These are phyloP conservation scores for Drosophila busckii DNA, from an alignment of 1,140 invertebrate species.

Conservation along the genomic window DNA sequence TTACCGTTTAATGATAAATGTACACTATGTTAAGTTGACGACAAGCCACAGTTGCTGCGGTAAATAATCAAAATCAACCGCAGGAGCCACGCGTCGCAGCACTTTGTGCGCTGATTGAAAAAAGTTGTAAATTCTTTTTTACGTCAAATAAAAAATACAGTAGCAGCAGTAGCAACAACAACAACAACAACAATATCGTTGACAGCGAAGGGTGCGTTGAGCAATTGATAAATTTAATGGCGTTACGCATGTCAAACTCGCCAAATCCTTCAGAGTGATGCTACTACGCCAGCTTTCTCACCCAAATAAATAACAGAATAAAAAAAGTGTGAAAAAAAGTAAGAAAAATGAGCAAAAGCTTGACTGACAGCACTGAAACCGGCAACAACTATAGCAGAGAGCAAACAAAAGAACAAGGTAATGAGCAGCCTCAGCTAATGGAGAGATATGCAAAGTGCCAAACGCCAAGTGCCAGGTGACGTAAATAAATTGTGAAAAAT, in stretches of 20 bases:
- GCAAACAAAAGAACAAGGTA: constrained; percentile 27
- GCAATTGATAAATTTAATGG: constrained; percentile 78
- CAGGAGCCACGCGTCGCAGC: constrained; percentile 48
- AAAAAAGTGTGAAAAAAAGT: constrained; percentile 24
- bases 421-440: constrained; percentile 60
- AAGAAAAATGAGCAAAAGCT: constrained; percentile 40
- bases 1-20: constrained; percentile 63
- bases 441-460: constrained; percentile 37
- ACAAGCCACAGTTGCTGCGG: constrained; percentile 21
- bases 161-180: constrained; percentile 8
- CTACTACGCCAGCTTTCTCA: constrained; percentile 22
- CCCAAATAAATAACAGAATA: constrained; percentile 43
- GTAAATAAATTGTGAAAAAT: constrained; percentile 67
- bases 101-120: constrained; percentile 65
- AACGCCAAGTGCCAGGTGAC: constrained; percentile 57
- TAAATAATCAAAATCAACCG: constrained; percentile 68
- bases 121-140: constrained; percentile 71
- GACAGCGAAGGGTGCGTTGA: constrained; percentile 47
- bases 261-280: constrained; percentile 69
- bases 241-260: constrained; percentile 70
- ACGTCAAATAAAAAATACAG: constrained; percentile 49
- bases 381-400: constrained; percentile 2
- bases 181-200: constrained; percentile 5
- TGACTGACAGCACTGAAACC: constrained; percentile 15
- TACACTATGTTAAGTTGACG: constrained; percentile 40